Evolutionary conservation across 2,113 vertebrate genomes (phyloP).

Genomic region (Tupaia chinensis): DNA sequence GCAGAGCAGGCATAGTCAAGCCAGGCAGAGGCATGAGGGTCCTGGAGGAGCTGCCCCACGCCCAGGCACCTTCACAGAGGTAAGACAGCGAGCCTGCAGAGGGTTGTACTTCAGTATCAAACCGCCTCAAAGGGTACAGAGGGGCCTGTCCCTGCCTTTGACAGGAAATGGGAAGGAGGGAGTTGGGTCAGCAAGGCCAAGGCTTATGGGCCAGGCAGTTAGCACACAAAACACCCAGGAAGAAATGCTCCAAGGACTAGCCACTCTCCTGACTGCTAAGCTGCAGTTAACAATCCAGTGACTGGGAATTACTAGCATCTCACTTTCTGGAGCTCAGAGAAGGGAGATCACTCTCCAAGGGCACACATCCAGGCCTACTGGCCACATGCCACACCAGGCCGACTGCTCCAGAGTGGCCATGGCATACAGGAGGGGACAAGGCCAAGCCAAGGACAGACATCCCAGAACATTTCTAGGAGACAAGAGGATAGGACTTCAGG

Average conservation of each 20-base stretch:
- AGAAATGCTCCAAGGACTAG: accelerated
- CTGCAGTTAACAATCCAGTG: too few relatives aligned
- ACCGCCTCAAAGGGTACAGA: neutral
- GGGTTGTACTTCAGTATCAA: too few relatives aligned
- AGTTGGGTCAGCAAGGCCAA: accelerated
- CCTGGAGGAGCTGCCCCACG: neutral
- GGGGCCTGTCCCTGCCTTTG: too few relatives aligned
- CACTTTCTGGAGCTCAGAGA: neutral
- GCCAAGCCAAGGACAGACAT: accelerated
- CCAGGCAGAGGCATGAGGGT: accelerated
- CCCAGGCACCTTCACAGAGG: accelerated
- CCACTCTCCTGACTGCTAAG: accelerated
- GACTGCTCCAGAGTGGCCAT: neutral
- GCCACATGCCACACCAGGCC: accelerated
- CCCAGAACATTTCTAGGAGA: neutral
- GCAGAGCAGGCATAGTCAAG: neutral
- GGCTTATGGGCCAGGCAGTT: neutral
- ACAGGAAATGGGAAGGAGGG: neutral
- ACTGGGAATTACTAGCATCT: accelerated
- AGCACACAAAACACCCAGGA: accelerated
- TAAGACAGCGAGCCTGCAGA: neutral
- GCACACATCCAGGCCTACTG: neutral
- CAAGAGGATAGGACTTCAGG: too few relatives aligned
- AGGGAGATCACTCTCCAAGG: neutral
- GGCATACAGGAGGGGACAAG: accelerated